Evolutionary conservation across 2,888 invertebrate genomes (phyloP), one percentile per base, ranked within the genome.

Genomic region (Agrenia bidenticulata): DNA sequence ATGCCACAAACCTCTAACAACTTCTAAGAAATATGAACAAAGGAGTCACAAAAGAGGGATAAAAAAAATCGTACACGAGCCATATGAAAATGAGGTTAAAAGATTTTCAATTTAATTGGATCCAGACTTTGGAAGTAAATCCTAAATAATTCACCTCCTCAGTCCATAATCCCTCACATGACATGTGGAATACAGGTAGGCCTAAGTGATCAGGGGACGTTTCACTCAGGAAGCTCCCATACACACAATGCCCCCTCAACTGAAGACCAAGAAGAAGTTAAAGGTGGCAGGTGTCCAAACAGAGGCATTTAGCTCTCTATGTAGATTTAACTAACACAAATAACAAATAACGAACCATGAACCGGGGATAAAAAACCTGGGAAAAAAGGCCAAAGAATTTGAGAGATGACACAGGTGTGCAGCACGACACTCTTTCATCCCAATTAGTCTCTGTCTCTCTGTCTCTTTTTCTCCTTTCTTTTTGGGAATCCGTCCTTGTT

Each of bases 221-320:
- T n/a, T n/a, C n/a, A n/a, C n/a, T n/a, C 32, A 32, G 32, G 11
- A 5, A 51, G 23, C 9, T 51, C 51, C 21, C 9, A 51, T 51
- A 19, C 21, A 23, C 4, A 4, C 19, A 23, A 51, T 19, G 11
- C 51, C 7, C 24, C 5, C 51, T 51, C 21, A 4, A 23, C 15
- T 45, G 45, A 23, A 51, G 24, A n/a, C n/a, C n/a, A n/a, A n/a
- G 4, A 51, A 51, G 51, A 24, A 51, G 51, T 51, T 24, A 51
- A 51, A 51, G 51, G 51, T 51, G 58, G 58, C 58, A 58, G 58
- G 58, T 58, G 58, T 58, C 58, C 27, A 58, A 58, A 58, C 57
- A 57, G 15, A 21, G 23, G 17, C 37, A 37, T 23, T 57, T 41
- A 27, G 45, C 19, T n/a, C 7, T 15, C 39, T 17, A 45, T 45